Conservation (phyloP, 2,797 vertebrate species). For the Notoglanidium macrostoma region DNA sequence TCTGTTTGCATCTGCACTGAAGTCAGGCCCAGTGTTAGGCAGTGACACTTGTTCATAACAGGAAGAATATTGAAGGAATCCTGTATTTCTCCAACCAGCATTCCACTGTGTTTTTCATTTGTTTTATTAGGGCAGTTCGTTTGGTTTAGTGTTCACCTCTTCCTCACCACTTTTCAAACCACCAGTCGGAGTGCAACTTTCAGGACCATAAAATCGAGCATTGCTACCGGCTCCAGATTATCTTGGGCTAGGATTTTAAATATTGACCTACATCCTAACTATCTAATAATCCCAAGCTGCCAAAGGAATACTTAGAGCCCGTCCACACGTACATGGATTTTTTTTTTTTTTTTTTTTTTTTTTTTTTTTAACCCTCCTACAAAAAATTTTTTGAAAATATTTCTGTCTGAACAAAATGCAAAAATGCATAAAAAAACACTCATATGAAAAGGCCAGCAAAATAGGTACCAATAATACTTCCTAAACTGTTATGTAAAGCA, state of each 20-base stretch:
- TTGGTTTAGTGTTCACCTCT: constrained; percentile 21
- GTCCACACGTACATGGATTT: not conserved
- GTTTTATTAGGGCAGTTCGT: not conserved
- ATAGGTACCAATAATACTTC: not conserved
- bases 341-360: not conserved
- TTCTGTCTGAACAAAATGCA: not conserved
- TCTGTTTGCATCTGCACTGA: constrained; percentile 65
- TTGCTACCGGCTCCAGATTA: not conserved
- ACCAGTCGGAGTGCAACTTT: constrained; percentile 2
- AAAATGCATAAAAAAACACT: not conserved
- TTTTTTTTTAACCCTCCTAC: not conserved
- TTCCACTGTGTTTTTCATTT: not conserved
- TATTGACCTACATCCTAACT: not conserved
- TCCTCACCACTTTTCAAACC: constrained; percentile 10
- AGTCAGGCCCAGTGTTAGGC: constrained; percentile 65
- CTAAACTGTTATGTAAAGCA: not conserved
- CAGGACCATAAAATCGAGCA: constrained; percentile 21
- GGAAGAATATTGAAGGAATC: constrained; percentile 73
- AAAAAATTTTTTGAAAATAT: not conserved
- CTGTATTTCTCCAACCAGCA: constrained; percentile 52
- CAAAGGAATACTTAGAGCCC: not conserved
- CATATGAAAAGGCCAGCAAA: not conserved
- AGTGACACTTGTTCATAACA: constrained; percentile 74
- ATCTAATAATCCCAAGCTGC: not conserved
- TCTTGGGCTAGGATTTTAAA: not conserved